Percentiles rank a stretch among this genome's conserved stretches.
phyloP scores from a whole-genome alignment of 1,140 invertebrate genomes.

The Cyrtorhinus lividipennis region DNA sequence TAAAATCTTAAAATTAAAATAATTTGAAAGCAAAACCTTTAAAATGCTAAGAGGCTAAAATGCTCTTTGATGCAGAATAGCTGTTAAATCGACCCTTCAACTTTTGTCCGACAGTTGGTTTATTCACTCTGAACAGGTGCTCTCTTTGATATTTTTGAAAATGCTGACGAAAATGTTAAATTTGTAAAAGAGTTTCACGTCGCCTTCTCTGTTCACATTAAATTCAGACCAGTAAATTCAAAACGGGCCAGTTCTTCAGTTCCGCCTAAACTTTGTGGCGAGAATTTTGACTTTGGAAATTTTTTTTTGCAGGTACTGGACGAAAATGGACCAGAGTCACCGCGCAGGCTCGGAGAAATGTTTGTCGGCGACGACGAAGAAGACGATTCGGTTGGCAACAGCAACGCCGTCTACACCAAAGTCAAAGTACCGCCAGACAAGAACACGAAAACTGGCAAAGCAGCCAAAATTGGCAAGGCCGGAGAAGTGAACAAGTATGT shows the following conservation, averaged over 20 bases:
- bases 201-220: too few species aligned
- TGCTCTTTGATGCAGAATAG: too few species aligned
- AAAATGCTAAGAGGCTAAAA: too few species aligned
- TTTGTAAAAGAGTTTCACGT: too few species aligned
- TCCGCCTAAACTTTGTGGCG: conserved; percentile 11
- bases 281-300: conserved; percentile 2
- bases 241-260: background rate
- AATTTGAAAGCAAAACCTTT: too few species aligned
- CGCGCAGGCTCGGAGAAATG: conserved; percentile 25
- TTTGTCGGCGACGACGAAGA: conserved; percentile 30
- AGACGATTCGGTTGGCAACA: conserved; percentile 25
- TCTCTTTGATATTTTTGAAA: too few species aligned
- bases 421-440: conserved; percentile 29
- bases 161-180: too few species aligned
- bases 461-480: conserved; percentile 17
- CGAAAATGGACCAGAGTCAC: conserved; percentile 25
- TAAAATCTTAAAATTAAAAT: too few species aligned
- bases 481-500: conserved; percentile 17
- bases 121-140: too few species aligned
- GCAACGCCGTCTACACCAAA: conserved; percentile 26
- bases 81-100: too few species aligned
- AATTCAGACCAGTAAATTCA: too few species aligned
- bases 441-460: conserved; percentile 20
- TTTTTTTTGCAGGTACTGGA: conserved; percentile 20
- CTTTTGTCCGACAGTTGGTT: too few species aligned